Percentiles rank a stretch among this genome's conserved stretches.
Conservation (phyloP, 1,140 invertebrate genomes). For the Scaptomyza graminum region DNA sequence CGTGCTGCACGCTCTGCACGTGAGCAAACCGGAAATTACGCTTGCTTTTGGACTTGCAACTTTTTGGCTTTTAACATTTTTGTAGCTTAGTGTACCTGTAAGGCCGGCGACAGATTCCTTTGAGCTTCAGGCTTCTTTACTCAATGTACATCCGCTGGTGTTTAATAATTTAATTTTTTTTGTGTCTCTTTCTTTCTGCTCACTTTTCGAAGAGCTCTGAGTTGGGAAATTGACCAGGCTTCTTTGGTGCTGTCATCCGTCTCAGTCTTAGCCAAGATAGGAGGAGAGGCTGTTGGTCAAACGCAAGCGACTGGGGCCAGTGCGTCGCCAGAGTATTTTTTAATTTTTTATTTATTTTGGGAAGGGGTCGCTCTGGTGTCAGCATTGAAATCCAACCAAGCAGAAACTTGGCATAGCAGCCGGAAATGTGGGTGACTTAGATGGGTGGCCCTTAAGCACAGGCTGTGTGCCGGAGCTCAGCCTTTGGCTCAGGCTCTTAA, state of each 20-base stretch:
- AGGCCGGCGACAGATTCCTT: constrained; percentile 62
- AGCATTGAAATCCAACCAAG: constrained; percentile 70
- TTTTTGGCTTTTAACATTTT: constrained; percentile 28
- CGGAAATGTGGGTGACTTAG: constrained; percentile 58
- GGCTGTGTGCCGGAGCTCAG: not conserved
- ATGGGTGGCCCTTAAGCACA: constrained; percentile 2
- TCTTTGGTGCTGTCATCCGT: constrained; percentile 21
- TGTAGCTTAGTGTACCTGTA: constrained; percentile 34
- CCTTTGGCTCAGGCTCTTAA: constrained; percentile 15
- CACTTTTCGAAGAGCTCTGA: constrained; percentile 32
- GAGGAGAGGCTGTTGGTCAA: constrained; percentile 26
- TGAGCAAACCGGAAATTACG: constrained; percentile 63
- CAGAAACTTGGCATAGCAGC: constrained; percentile 77
- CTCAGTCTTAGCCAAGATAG: constrained; percentile 16
- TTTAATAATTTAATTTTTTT: constrained; percentile 80
- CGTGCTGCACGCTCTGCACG: constrained; percentile 45
- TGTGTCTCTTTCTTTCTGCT: constrained; percentile 37
- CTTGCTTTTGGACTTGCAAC: constrained; percentile 18
- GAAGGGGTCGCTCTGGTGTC: constrained; percentile 39
- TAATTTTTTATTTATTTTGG: not conserved
- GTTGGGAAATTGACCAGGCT: constrained; percentile 29
- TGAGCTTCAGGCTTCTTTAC: constrained; percentile 56
- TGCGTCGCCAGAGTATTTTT: constrained; percentile 28
- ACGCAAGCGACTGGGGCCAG: constrained; percentile 35
- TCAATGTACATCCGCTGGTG: constrained; percentile 78